Percentiles rank a stretch among this genome's conserved stretches.
phyloP scores from a whole-genome alignment of 92 coral and sea anemone species.

The Nematostella vectensis region DNA sequence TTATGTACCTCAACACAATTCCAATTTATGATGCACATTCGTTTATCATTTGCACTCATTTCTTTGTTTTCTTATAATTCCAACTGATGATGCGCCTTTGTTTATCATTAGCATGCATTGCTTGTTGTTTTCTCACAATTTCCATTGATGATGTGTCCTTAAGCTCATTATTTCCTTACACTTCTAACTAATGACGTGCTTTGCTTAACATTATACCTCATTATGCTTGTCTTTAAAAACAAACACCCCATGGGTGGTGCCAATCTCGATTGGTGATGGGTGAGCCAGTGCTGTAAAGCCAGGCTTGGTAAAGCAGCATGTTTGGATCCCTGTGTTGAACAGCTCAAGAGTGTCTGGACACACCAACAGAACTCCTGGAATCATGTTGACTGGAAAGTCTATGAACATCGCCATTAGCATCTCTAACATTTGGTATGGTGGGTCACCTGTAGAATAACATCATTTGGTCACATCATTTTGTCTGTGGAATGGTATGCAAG shows the following conservation, averaged over 20 bases:
- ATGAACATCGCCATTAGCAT: slow-evolving; percentile 72
- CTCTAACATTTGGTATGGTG: slow-evolving; percentile 86
- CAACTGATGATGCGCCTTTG: too few species aligned
- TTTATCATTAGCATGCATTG: too few species aligned
- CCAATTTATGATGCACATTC: too few species aligned
- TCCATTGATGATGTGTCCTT: too few species aligned
- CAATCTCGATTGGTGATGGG: slow-evolving; percentile 86
- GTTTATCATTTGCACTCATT: too few species aligned
- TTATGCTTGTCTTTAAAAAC: slow-evolving; percentile 58
- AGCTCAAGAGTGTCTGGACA: slow-evolving; percentile 82
- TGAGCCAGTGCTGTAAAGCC: slow-evolving; percentile 97
- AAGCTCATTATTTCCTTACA: too few species aligned
- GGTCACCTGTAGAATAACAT: slow-evolving; percentile 56
- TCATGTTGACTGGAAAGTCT: slow-evolving; percentile 76
- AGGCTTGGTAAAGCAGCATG: slow-evolving; percentile 56
- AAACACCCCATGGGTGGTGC: slow-evolving; percentile 98
- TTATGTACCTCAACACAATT: too few species aligned
- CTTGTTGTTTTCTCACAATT: too few species aligned
- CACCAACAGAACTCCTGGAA: slow-evolving; percentile 77
- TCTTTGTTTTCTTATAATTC: too few species aligned
- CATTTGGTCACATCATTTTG: background rate
- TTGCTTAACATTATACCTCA: too few species aligned
- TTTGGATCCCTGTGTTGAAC: slow-evolving; percentile 65
- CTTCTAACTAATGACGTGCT: too few species aligned
- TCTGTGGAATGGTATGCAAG: too few species aligned